Base-by-base conservation (phyloP, 2,888 invertebrate species). In the Meteorus colon region DNA sequence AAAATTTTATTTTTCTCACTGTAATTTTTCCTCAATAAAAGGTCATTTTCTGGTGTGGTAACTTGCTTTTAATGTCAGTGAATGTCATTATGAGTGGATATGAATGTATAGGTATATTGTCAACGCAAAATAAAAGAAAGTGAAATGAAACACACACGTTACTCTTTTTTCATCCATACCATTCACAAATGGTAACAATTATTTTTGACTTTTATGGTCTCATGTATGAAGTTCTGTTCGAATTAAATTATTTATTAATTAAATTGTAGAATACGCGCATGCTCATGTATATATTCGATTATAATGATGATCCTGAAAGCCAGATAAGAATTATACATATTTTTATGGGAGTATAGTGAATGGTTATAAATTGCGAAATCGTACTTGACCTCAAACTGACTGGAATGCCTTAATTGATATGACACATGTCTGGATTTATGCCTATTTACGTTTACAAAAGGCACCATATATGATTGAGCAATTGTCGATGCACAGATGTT, bases 301-400 rank as follows among this genome's bases (percentile, higher is more conserved):
- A 37, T 41, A 8, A 65, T 34, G 65, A 65, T 37, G 41, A 62
- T 65, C 24, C 19, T 24, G 19, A 4, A n/a, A 37, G 37, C 68
- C 48, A 55, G 68, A 45, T 69, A 41, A 55, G 31, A 19, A 45
- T 62, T 41, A 66, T 19, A 62, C 67, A 73, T 63, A 60, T n/a
- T 65, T 55, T 62, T 51, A 63, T 70, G 41, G 8, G 31, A 48
- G 68, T 60, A 73, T 14, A 59, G 63, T 59, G 34, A 41, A 59
- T 59, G 66, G 41, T 65, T 55, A 72, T 63, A 68, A 77, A 79
- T 80, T 78, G 77, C 77, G 77, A 79, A 80, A 80, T 75, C 81
- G 81, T 79, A 77, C 81, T 81, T 81, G 81, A 81, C 81, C 81
- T 76, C 79, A 80, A 81, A 81, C 73, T 74, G 75, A 78, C 79